Evolutionary conservation across 2,113 vertebrate species (phyloP), one percentile per base, ranked within the genome.

Genomic region (Madoqua kirkii): DNA sequence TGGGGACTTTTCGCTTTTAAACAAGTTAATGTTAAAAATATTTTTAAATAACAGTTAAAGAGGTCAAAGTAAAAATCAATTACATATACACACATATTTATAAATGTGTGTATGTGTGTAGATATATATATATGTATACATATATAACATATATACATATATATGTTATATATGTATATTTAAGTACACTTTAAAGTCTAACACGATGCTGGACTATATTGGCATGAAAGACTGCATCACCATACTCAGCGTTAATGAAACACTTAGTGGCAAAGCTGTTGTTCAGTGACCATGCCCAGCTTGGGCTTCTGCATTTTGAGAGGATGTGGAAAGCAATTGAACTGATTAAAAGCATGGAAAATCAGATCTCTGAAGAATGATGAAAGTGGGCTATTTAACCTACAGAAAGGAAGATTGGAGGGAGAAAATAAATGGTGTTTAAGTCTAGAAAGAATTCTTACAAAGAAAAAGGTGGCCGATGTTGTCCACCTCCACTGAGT

Each of bases 271-370:
- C 83, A 85, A 92, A 95, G 89, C 33, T 79, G 55, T 95, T 86
- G 21, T 87, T 97, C 84, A 33, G 40, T 74, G 64, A 11, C 78
- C 59, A 27, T 74, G 55, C 89, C 89, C 27, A 50, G 84, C 79
- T 95, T 89, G 71, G 67, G 36, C 95, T 89, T 92, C 83, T 95
- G 83, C 59, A 87, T 95, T 87, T 92, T 96, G 85, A 95, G 87
- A 97, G 89, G 93, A 96, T 93, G 74, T 97, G 89, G 92, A 97
- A 97, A 96, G 96, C 91, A 97, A 95, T 60, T 93, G 96, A 97
- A 95, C 84, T 97, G 97, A 95, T 97, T 97, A 97, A 97, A 98
- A 97, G 89, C 87, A 95, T 89, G 95, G 91, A 89, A 98, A 96
- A 81, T 81, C 96, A 76, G 74, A 95, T 97, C 96, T 95, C 93